Percentiles rank a stretch among this genome's conserved stretches.
Evolutionary conservation across 2,797 vertebrate species (phyloP).

Genomic region (Aplochiton taeniatus): DNA sequence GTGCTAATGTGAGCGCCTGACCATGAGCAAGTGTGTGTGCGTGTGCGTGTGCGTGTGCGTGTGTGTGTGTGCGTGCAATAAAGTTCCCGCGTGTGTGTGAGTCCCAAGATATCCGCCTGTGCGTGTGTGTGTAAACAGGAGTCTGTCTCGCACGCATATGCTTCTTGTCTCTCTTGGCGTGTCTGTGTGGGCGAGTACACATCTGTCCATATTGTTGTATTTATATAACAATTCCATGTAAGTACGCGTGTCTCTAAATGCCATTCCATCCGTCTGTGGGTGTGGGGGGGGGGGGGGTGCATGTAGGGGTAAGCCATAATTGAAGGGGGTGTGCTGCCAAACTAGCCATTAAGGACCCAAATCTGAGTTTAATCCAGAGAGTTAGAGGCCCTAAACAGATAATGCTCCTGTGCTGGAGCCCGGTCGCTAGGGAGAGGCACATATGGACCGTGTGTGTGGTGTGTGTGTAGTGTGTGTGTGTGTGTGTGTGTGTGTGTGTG

Average conservation of each 20-base stretch:
- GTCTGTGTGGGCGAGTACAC: conserved; percentile 10
- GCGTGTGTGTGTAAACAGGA: neutral
- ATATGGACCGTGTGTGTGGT: conserved; percentile 42
- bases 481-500: neutral
- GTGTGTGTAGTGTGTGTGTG: conserved; percentile 11
- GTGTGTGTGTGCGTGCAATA: conserved; percentile 16
- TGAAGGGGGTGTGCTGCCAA: conserved; percentile 63
- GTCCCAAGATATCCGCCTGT: too few species aligned
- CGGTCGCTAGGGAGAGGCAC: conserved; percentile 44
- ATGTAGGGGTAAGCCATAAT: conserved; percentile 31
- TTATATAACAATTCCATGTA: neutral
- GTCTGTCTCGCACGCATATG: neutral
- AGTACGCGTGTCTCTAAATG: neutral
- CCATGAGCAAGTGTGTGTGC: too few species aligned
- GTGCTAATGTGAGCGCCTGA: too few species aligned
- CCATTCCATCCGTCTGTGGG: conserved; percentile 7
- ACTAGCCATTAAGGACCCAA: conserved; percentile 60
- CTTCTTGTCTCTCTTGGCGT: neutral
- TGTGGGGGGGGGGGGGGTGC: conserved; percentile 21
- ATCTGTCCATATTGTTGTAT: conserved; percentile 9
- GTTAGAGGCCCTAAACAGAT: conserved; percentile 70
- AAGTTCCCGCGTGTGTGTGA: conserved; percentile 1
- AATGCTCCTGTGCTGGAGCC: conserved; percentile 54
- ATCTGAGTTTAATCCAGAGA: conserved; percentile 63
- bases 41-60: neutral